Percentiles rank a stretch among this genome's conserved stretches.
Evolutionary conservation across 2,797 vertebrate genomes (phyloP).

Genomic region (Chelmon rostratus): DNA sequence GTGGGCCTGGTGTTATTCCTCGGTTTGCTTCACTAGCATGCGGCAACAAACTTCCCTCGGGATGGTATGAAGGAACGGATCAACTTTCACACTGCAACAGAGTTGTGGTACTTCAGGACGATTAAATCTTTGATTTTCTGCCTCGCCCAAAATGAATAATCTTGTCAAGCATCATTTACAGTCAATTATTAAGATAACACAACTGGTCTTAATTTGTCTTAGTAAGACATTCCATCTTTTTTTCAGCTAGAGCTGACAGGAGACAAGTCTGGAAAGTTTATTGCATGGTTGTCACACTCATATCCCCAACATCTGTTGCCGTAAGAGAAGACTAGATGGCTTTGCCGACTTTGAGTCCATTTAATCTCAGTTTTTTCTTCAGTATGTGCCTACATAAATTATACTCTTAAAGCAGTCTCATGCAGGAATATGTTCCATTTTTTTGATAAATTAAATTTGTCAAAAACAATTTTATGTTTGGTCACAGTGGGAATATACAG

Average conservation of each 20-base stretch:
- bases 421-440: not conserved
- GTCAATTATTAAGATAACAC: conserved; percentile 57
- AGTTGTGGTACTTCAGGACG: conserved; percentile 2
- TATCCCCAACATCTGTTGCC: conserved; percentile 65
- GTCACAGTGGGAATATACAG: not conserved
- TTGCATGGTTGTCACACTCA: conserved; percentile 53
- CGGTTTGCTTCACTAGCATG: conserved; percentile 31
- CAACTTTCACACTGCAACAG: conserved; percentile 4
- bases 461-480: not conserved
- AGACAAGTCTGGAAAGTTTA: conserved; percentile 51
- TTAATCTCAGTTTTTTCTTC: conserved; percentile 24
- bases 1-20: conserved; percentile 15
- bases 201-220: conserved; percentile 59
- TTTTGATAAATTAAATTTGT: not conserved
- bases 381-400: conserved; percentile 39
- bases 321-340: conserved; percentile 16
- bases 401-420: not conserved
- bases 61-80: conserved; percentile 9
- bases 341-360: conserved; percentile 46
- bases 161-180: conserved; percentile 57
- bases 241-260: conserved; percentile 44
- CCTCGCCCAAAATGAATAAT: conserved; percentile 40
- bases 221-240: conserved; percentile 41
- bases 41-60: not conserved
- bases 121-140: conserved; percentile 29